These are phyloP conservation scores for Drosophila kambysellisi DNA, from an alignment of 2,888 invertebrate species.

Conservation along the genomic window DNA sequence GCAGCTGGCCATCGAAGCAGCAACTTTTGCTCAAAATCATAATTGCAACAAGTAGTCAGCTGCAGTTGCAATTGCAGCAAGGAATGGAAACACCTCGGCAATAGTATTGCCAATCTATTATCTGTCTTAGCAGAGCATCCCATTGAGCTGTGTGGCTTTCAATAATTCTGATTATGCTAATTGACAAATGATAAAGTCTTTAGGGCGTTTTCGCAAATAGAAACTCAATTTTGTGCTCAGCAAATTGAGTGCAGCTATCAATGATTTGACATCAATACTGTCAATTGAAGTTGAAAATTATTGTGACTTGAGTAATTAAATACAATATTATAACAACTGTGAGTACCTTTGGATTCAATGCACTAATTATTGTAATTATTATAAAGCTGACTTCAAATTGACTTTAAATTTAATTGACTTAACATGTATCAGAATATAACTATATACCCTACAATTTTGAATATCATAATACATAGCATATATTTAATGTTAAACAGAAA, in stretches of 20 bases:
- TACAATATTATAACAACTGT: neutral
- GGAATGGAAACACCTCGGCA: constrained; percentile 22
- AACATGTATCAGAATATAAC: neutral
- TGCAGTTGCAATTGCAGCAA: constrained; percentile 11
- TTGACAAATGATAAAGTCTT: constrained; percentile 31
- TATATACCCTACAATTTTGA: neutral
- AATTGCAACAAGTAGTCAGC: constrained; percentile 61
- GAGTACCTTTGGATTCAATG: neutral
- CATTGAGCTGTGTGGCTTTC: constrained; percentile 14
- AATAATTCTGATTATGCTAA: constrained; percentile 33
- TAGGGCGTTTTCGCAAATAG: constrained; percentile 19
- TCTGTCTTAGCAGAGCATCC: neutral
- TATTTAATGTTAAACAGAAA: neutral
- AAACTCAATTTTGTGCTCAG: neutral
- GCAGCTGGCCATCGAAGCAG: constrained; percentile 21
- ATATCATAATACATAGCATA: neutral
- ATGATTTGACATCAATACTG: neutral
- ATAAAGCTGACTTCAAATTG: neutral
- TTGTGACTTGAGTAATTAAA: neutral
- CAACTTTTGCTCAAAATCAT: constrained; percentile 60
- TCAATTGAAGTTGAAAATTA: neutral
- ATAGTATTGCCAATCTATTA: constrained; percentile 15
- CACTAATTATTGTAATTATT: neutral
- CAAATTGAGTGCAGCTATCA: neutral
- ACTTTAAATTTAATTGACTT: neutral